Evolutionary conservation across 2,113 vertebrate species (phyloP), one percentile per base, ranked within the genome.

Genomic region (Henicopernis longicauda): DNA sequence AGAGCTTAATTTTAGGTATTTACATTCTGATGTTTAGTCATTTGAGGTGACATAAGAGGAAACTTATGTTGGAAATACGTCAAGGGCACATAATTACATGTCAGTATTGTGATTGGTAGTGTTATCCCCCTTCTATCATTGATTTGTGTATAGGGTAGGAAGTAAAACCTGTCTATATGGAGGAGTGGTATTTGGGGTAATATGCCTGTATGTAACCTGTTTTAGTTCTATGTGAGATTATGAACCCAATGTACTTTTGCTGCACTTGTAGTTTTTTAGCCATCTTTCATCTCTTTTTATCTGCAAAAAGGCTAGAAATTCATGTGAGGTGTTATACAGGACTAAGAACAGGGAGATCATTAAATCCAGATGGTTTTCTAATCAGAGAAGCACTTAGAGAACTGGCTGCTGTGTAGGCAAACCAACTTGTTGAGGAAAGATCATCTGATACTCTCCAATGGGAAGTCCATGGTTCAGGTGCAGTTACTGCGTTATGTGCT

Each of bases 401-500:
- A 78, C 16, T 17, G 70, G 22, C 44, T 57, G n/a, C 40, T 71
- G 18, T 2, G 3, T 16, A 52, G 49, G 57, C 3, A 13, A 54
- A n/a, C 6, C 34, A 78, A 3, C 44, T 16, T 38, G 34, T 12
- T 82, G 22, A 52, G 31, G 36, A 65, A 47, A 44, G 23, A 50
- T 25, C 42, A 17, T 38, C 26, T 69, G 54, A 18, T 3, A 22
- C 7, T 16, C 26, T 38, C 7, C 21, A 20, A 25, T 16, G 21
- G 44, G 25, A 42, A 67, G 23, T 3, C 16, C 4, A 2, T 59
- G 50, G 18, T 31, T 71, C 65, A 79, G 61, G 42, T 45, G 36
- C 31, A 66, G 49, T 13, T 29, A 6, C 31, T 47, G 15, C 0
- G 0, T 42, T 50, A 18, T 3, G 4, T 59, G 54, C 6, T 21